These are phyloP conservation scores for Andrena flavipes DNA, from an alignment of 2,888 invertebrate species.

Conservation along the genomic window DNA sequence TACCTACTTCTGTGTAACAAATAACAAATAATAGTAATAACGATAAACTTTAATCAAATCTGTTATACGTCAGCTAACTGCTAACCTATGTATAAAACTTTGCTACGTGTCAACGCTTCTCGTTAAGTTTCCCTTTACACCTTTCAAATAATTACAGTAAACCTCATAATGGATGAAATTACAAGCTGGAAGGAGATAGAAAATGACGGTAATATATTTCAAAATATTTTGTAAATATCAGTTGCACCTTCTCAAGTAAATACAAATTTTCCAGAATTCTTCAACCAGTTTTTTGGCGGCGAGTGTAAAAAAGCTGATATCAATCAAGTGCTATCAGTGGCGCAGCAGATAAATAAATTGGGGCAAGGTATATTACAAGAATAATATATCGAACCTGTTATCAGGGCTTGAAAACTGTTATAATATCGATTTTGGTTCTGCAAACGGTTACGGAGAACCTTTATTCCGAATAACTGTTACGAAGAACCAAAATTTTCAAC, in stretches of 20 bases:
- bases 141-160: constrained; percentile 10
- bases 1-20: neutral
- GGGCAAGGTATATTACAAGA: constrained; percentile 74
- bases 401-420: too few species aligned
- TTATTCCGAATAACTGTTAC: too few species aligned
- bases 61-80: neutral
- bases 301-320: constrained; percentile 70
- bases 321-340: constrained; percentile 75
- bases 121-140: constrained; percentile 3
- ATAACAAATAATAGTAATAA: constrained; percentile 5
- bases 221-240: constrained; percentile 14
- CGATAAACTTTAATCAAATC: neutral
- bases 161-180: constrained; percentile 70
- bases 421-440: too few species aligned
- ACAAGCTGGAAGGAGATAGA: constrained; percentile 75
- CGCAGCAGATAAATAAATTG: constrained; percentile 80
- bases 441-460: too few species aligned
- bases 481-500: too few species aligned
- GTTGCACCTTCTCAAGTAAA: neutral
- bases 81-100: constrained; percentile 16
- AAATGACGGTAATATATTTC: constrained; percentile 74
- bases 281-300: constrained; percentile 76
- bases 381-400: neutral
- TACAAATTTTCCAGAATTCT: constrained; percentile 73
- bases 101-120: constrained; percentile 42